A percentile compares a stretch with the other conserved stretches of the same genome.
Evolutionary conservation across 2,113 vertebrate species (phyloP).

Genomic region (Psammodynastes pulverulentus): DNA sequence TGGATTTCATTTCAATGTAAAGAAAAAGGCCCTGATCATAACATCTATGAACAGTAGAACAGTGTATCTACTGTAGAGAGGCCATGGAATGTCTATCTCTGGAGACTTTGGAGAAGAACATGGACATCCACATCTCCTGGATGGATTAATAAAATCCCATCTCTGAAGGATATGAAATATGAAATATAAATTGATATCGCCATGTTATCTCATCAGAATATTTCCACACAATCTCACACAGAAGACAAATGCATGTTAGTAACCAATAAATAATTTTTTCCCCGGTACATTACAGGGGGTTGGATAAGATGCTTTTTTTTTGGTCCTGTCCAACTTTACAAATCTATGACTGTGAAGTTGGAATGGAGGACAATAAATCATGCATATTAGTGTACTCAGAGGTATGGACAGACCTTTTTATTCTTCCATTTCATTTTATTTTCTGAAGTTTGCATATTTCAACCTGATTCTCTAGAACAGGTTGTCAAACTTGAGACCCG

Average conservation of each 20-base stretch:
- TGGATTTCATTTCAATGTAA: background rate
- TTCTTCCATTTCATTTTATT: background rate
- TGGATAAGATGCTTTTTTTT: background rate
- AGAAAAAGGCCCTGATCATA: background rate
- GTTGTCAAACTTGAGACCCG: no score
- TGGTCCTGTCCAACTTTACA: background rate
- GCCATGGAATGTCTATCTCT: background rate
- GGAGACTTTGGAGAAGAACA: background rate
- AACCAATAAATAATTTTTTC: background rate
- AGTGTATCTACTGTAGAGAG: background rate
- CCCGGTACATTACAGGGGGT: background rate
- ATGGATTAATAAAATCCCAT: background rate
- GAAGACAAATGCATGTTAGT: background rate
- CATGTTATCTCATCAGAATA: background rate
- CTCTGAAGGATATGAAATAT: background rate
- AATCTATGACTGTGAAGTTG: background rate
- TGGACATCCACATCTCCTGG: background rate
- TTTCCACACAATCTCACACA: background rate
- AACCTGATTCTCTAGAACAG: background rate
- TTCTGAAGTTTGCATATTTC: background rate
- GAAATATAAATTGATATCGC: background rate
- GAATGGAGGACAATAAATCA: background rate
- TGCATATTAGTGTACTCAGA: background rate
- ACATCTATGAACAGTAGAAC: background rate
- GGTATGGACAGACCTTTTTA: background rate